Base-by-base conservation (phyloP, 2,113 vertebrate genomes). In the Daubentonia madagascariensis region DNA sequence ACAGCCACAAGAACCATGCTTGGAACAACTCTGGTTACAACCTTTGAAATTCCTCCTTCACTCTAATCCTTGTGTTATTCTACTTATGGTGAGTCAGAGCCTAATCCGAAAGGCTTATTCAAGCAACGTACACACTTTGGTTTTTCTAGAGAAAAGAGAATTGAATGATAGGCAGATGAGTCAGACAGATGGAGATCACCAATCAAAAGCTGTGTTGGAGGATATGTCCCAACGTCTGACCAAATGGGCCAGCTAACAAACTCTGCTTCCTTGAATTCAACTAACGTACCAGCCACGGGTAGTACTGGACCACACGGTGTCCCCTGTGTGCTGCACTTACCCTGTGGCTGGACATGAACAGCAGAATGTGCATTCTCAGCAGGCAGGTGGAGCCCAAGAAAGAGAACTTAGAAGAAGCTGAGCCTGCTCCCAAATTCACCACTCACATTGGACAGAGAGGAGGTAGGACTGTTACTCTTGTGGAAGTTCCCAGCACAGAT, bases 121-220 rank as follows among this genome's bases (percentile, higher is more conserved):
- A 28, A 72, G n/a, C 25, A 70, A 48, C 22, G 17, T 10, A 57
- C 22, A 52, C 6, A 35, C 13, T 67, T 32, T 73, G 17, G 40
- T 68, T 93, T 84, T 88, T 88, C 76, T 85, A n/a, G 23, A 54
- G 48, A 72, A 95, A 91, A 80, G 50, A 96, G 14, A 83, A 93
- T 22, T 25, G 79, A 91, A 10, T 40, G 59, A 11, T 32, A 94
- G n/a, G 43, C 73, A 40, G 8, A 7, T 75, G 63, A 85, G 25
- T 85, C 43, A 52, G n/a, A 87, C 22, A 72, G 2, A 89, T 37
- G 43, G 43, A 89, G 37, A 80, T 52, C 43, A 80, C 57, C 65
- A n/a, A 92, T 92, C 52, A 45, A 76, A 88, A 94, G 48, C 45
- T 68, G 9, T 28, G 23, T 70, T 79, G 78, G 30, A 40, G 57